Evolutionary conservation across 1,140 invertebrate genomes (phyloP).

Genomic region (Amphibalanus amphitrite): DNA sequence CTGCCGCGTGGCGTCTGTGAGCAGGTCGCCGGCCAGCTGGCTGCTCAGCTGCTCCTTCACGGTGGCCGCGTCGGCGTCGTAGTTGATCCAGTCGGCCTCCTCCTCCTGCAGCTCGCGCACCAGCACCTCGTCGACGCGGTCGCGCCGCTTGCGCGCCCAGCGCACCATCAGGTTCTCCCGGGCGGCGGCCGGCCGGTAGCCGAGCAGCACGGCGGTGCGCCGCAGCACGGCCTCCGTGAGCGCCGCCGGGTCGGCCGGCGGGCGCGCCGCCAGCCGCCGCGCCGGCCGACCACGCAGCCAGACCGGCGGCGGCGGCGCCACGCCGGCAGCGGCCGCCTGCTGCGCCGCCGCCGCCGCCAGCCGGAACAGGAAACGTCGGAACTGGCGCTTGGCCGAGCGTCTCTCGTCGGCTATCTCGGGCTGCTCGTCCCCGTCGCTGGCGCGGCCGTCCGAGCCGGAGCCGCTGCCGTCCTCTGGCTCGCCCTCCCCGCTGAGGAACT

Average conservation of each 20-base stretch:
- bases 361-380: constrained; percentile 11
- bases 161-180: constrained; percentile 41
- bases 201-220: constrained; percentile 35
- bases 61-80: constrained; percentile 44
- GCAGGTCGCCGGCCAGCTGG: constrained; percentile 39
- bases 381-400: constrained; percentile 46
- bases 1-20: constrained; percentile 37
- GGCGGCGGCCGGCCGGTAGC: constrained; percentile 33
- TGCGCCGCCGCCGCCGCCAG: constrained; percentile 22
- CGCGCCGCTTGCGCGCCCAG: constrained; percentile 47
- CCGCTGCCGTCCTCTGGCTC: constrained; percentile 37
- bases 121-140: constrained; percentile 50
- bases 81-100: constrained; percentile 51
- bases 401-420: constrained; percentile 49
- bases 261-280: constrained; percentile 14
- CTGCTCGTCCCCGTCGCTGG: constrained; percentile 31
- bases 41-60: constrained; percentile 47
- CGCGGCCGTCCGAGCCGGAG: constrained; percentile 30
- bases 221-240: constrained; percentile 34
- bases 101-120: constrained; percentile 47
- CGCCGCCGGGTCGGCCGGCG: constrained; percentile 20
- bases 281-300: constrained; percentile 17
- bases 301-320: constrained; percentile 15
- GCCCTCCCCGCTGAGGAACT: constrained; percentile 33
- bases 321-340: constrained; percentile 18